Conservation (phyloP, 1,140 invertebrate species). For the Diachasmimorpha longicaudata region DNA sequence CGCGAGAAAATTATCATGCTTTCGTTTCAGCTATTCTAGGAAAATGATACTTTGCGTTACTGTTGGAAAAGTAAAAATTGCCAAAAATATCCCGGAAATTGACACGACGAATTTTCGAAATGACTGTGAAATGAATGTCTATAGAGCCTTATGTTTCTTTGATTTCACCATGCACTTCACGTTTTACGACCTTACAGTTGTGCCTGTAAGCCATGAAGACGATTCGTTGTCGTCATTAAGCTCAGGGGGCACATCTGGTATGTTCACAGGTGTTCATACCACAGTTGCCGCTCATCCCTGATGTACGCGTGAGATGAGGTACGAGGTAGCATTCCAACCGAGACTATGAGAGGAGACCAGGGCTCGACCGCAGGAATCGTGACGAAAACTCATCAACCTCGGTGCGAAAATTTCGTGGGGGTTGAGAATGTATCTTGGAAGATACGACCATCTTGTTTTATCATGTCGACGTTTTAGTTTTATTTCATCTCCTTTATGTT, state of each 20-base stretch:
- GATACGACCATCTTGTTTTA: neutral
- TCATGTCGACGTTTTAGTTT: neutral
- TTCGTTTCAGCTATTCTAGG: no score
- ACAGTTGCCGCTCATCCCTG: neutral
- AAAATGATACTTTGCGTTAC: no score
- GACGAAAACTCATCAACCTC: slow-evolving; percentile 53
- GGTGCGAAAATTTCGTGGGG: slow-evolving; percentile 48
- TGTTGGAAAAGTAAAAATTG: no score
- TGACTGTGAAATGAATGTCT: neutral
- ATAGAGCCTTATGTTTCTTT: neutral
- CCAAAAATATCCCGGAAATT: no score
- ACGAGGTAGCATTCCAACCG: slow-evolving; percentile 11
- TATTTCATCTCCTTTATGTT: neutral
- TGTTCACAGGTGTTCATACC: slow-evolving; percentile 20
- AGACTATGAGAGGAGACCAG: slow-evolving; percentile 20
- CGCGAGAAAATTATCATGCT: no score
- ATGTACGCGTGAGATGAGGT: slow-evolving; percentile 25
- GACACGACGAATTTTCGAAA: neutral
- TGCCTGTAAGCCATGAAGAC: neutral
- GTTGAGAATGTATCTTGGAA: slow-evolving; percentile 20
- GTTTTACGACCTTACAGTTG: neutral
- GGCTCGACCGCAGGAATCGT: slow-evolving; percentile 43
- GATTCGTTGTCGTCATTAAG: slow-evolving; percentile 20
- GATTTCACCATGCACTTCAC: neutral
- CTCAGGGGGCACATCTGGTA: slow-evolving; percentile 10